Base-by-base conservation (phyloP, 2,113 vertebrate species). In the Pycnonotus jocosus region DNA sequence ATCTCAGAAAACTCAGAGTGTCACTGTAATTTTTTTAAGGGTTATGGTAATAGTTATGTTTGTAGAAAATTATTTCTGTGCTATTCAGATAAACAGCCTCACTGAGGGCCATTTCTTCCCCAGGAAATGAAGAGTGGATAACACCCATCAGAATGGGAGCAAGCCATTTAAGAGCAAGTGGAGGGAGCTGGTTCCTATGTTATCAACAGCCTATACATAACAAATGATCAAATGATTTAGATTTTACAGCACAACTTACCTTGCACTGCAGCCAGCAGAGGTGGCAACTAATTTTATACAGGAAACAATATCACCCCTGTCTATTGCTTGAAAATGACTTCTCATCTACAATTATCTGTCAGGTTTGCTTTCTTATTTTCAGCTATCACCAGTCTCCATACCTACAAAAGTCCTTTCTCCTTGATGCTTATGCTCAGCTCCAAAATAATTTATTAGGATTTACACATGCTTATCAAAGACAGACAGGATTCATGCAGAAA, bases 391-490 rank as follows among this genome's bases (percentile, higher is more conserved):
- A 86, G 50, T 14, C 70, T 91, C 69, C 81, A 80, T n/a, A 69
- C 57, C 64, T 81, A 76, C 44, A 71, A 37, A 90, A 70, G 61
- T 77, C 72, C 66, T 89, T 93, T 96, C 65, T 86, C 85, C 74
- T 93, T 92, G 82, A 92, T 92, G 74, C 88, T 81, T 62, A 30
- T 70, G 50, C 57, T 93, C 44, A 60, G 77, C 69, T 61, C 50
- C 45, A 70, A 91, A 84, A 68, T 86, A 88, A 94, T 92, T 90
- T 92, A 90, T 90, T 86, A 91, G 58, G 76, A 88, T 74, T 88
- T 81, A 68, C 28, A 78, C 40, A 19, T 16, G 76, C 88, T 97
- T 94, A 97, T 94, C 90, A 94, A 92, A 93, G 92, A 88, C 71
- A 88, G 62, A 78, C 87, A 96, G 85, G 84, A 91, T 71, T 86